Evolutionary conservation across 2,113 vertebrate species (phyloP), one percentile per base, ranked within the genome.

Genomic region (Myotis lucifugus): DNA sequence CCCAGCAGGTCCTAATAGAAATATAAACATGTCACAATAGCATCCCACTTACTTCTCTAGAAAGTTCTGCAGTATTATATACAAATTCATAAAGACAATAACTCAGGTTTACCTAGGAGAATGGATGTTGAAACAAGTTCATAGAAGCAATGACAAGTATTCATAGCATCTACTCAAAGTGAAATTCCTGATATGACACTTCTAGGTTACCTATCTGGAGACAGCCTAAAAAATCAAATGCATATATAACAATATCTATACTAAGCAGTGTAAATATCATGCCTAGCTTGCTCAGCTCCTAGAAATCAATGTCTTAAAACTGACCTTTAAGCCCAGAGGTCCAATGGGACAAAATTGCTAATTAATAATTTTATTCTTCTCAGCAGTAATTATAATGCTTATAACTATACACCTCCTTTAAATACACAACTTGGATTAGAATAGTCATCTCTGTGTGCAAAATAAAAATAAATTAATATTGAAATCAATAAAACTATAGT

Each of bases 341-440:
- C 12, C 8, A 76, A 42, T 11, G 42, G 54, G 19, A 81, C 79
- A 11, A 79, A 84, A 88, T 34, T 72, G 2, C 14, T 83, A 56
- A 96, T 86, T 82, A 40, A 74, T 64, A 86, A 19, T 94, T 84
- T 90, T 23, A 29, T 69, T 90, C n/a, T 54, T 78, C 29, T 42
- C 21, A 40, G 21, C 78, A 66, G 11, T 84, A 19, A 19, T 66
- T 74, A 79, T 50, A 46, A 69, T 46, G 69, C 17, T 73, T 46
- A 8, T 6, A 93, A 64, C 21, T 70, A 10, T 59, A 46, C 8
- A 95, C 48, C 14, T 21, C 18, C 13, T 79, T 76, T 52, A 67
- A 91, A 72, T 27, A 37, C 4, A 12, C 3, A 37, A 5, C 2
- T 61, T 85, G 14, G 8, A 67, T 46, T 61, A 56, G 59, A 76